Conservation (phyloP, 2,888 invertebrate species). For the Volucella inanis region DNA sequence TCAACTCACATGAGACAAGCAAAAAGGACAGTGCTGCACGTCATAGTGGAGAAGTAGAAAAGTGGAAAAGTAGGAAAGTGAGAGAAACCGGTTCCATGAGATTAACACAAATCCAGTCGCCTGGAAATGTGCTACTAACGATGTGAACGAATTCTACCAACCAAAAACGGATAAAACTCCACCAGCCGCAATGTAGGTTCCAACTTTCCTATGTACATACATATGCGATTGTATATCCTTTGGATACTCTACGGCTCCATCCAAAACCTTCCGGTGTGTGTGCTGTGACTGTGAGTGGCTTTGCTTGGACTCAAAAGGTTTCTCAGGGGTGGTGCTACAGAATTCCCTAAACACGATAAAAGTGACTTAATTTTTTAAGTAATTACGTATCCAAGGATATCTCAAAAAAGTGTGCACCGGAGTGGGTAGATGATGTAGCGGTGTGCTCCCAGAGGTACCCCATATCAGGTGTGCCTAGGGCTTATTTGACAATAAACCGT, state of each 20-base stretch:
- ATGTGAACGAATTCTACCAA: conserved; percentile 38
- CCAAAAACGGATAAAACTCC: conserved; percentile 54
- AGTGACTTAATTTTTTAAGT: conserved; percentile 73
- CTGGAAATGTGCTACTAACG: conserved; percentile 54
- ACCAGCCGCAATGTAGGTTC: conserved; percentile 59
- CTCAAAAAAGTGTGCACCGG: conserved; percentile 35
- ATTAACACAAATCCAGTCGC: conserved; percentile 60
- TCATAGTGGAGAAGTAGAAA: not conserved
- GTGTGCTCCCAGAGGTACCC: conserved; percentile 31
- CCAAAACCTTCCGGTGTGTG: conserved; percentile 42
- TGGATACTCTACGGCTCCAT: conserved; percentile 22
- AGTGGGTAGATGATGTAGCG: not conserved
- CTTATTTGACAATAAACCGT: conserved; percentile 67
- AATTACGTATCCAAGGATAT: conserved; percentile 70
- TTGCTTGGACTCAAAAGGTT: too few species aligned
- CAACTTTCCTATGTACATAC: not conserved
- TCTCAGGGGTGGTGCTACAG: not conserved
- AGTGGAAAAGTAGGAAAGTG: not conserved
- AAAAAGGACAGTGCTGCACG: not conserved
- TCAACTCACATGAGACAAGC: conserved; percentile 62
- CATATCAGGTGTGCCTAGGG: conserved; percentile 46
- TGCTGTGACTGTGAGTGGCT: conserved; percentile 14
- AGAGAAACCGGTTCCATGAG: conserved; percentile 18
- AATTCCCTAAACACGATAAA: conserved; percentile 53
- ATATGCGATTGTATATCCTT: conserved; percentile 18